A percentile compares a stretch with the other conserved stretches of the same genome.
phyloP scores from a whole-genome alignment of 2,888 invertebrate genomes.

The Chrysopilus asiliformis region DNA sequence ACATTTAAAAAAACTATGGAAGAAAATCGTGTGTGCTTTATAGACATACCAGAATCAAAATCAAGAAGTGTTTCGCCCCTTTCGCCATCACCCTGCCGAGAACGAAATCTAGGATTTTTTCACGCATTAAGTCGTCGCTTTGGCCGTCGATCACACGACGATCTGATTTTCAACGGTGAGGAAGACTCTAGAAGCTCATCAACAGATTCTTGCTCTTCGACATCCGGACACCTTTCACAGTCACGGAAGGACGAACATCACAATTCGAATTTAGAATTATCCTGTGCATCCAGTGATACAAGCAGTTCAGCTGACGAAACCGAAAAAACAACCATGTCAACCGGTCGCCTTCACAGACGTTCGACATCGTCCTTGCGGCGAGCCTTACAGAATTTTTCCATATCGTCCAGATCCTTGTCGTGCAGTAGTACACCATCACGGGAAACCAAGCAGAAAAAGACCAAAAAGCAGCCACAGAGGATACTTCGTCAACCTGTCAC shows the following conservation, averaged over 20 bases:
- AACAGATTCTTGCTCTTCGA: constrained; percentile 12
- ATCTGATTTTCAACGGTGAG: constrained; percentile 35
- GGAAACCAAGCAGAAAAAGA: constrained; percentile 9
- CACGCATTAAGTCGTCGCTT: constrained; percentile 46
- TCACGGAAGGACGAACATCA: constrained; percentile 10
- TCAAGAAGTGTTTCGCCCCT: constrained; percentile 16
- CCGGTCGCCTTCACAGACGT: constrained; percentile 18
- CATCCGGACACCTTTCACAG: not conserved
- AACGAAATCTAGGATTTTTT: constrained; percentile 43
- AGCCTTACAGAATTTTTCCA: constrained; percentile 52
- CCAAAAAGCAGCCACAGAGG: constrained; percentile 42
- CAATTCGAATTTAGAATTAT: constrained; percentile 28
- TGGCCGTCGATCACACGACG: constrained; percentile 37
- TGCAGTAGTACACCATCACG: constrained; percentile 40
- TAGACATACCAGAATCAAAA: constrained; percentile 7
- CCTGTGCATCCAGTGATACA: constrained; percentile 45
- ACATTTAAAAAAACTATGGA: constrained; percentile 10
- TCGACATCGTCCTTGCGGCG: constrained; percentile 51
- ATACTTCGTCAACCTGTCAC: constrained; percentile 65
- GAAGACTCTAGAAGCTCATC: constrained; percentile 37
- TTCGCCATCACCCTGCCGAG: constrained; percentile 38
- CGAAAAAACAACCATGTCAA: not conserved
- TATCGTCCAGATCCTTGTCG: constrained; percentile 48
- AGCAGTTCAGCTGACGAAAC: constrained; percentile 41
- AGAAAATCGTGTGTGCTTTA: constrained; percentile 6